Base-by-base conservation (phyloP, 2,113 vertebrate species). In the Poecilia latipinna region DNA sequence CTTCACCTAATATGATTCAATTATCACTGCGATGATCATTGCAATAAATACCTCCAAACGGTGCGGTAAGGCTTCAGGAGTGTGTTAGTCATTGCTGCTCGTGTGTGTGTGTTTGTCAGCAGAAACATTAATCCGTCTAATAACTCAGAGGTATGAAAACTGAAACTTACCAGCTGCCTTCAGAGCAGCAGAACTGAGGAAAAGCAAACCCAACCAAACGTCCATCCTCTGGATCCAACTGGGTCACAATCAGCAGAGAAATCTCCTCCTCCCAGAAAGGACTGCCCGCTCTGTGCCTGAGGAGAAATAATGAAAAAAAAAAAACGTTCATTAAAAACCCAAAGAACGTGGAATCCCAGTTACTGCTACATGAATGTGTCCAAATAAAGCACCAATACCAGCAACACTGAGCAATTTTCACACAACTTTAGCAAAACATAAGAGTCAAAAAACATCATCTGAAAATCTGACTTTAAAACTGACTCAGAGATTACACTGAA, bases 121-220 rank as follows among this genome's bases (percentile, higher is more conserved):
- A 48, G 15, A 48, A 48, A 48, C 44, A n/a, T 57, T 57, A 8
- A 57, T 57, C 3, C 8, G n/a, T 26, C 12, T 31, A 31, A 62
- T 31, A 17, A 62, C 28, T 31, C 13, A 31, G 28, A 15, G 11
- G 17, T 3, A 8, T 28, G n/a, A 22, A 42, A 64, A 86, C 37
- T 31, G 12, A 1, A 78, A 77, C 82, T 82, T 82, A 93, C 94
- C 90, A 7, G 68, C 71, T 17, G 81, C 79, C 68, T 82, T 85
- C 61, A 93, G 74, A 35, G 70, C 48, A 72, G 70, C 39, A 37
- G 77, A 84, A 66, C 62, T 65, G 60, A 91, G 79, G 33, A 75
- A 19, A 51, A 95, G 71, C 65, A 95, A 79, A 80, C 71, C 82
- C 66, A 88, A 62, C 4, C 86, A 68, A 61, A 1, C 31, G 71